Conservation (phyloP, 2,113 vertebrate genomes). For the Cinclus mexicanus region DNA sequence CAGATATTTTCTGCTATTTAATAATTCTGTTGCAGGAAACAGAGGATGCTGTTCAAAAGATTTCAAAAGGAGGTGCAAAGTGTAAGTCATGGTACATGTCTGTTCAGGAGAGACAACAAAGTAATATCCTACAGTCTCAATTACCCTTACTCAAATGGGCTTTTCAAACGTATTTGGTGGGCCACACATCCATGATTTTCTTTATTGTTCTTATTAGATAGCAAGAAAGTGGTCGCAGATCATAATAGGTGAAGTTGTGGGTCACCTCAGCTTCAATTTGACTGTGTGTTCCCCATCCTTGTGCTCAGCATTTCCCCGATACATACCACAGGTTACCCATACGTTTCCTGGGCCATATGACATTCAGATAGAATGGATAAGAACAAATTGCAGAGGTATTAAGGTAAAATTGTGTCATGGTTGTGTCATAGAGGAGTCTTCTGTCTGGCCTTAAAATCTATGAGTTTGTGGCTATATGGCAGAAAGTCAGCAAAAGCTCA, state of each 20-base stretch:
- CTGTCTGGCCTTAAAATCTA: neutral
- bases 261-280: neutral
- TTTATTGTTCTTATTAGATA: neutral
- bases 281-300: neutral
- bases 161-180: neutral
- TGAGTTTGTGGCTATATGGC: neutral
- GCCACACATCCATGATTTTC: neutral
- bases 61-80: neutral
- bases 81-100: neutral
- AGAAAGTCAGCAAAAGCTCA: neutral
- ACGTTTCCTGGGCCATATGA: neutral
- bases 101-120: neutral
- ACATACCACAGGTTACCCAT: neutral
- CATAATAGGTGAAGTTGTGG: neutral
- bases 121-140: neutral
- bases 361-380: neutral
- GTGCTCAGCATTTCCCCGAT: neutral
- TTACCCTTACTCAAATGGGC: neutral
- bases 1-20: neutral
- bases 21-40: neutral
- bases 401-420: neutral
- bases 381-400: neutral
- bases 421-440: neutral
- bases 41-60: neutral
- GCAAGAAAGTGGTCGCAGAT: neutral